A percentile compares a stretch with the other conserved stretches of the same genome.
Conservation (phyloP, 2,888 invertebrate species). For the Chrysopilus asiliformis region DNA sequence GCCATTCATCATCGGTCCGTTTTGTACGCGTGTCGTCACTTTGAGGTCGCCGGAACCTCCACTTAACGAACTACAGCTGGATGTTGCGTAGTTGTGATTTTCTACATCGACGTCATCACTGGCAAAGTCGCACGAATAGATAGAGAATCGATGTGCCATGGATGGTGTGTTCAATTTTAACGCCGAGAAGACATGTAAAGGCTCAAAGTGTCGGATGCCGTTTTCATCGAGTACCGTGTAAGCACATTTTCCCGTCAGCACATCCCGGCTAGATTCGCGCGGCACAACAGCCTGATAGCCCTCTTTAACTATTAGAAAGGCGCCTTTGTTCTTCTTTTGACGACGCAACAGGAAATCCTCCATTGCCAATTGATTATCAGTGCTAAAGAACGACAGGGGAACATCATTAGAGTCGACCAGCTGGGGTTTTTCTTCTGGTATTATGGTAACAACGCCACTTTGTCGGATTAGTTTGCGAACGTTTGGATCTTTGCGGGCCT, state of each 20-base stretch:
- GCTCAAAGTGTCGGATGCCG: conserved; percentile 62
- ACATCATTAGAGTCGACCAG: conserved; percentile 53
- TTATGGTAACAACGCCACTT: conserved; percentile 56
- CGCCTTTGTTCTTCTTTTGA: conserved; percentile 38
- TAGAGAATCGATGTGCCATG: conserved; percentile 49
- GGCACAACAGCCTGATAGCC: conserved; percentile 65
- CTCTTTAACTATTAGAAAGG: conserved; percentile 55
- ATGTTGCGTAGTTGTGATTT: conserved; percentile 1
- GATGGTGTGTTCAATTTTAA: conserved; percentile 48
- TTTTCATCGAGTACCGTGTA: conserved; percentile 65
- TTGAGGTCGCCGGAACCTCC: conserved; percentile 1
- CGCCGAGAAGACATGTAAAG: conserved; percentile 58
- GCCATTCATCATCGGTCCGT: neutral
- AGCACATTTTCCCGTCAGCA: conserved; percentile 58
- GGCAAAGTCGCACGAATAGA: conserved; percentile 47
- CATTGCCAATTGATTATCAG: conserved; percentile 60
- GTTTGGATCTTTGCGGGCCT: conserved; percentile 54
- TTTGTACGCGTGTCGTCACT: conserved; percentile 2
- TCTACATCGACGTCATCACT: conserved; percentile 8
- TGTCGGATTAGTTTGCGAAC: conserved; percentile 57
- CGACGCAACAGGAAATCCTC: conserved; percentile 56
- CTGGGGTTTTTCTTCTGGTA: conserved; percentile 45
- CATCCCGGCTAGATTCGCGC: conserved; percentile 57
- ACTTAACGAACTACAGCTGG: conserved; percentile 8
- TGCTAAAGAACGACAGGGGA: conserved; percentile 51